Evolutionary conservation across 2,113 vertebrate genomes (phyloP).

Genomic region (Pygoscelis antarcticus): DNA sequence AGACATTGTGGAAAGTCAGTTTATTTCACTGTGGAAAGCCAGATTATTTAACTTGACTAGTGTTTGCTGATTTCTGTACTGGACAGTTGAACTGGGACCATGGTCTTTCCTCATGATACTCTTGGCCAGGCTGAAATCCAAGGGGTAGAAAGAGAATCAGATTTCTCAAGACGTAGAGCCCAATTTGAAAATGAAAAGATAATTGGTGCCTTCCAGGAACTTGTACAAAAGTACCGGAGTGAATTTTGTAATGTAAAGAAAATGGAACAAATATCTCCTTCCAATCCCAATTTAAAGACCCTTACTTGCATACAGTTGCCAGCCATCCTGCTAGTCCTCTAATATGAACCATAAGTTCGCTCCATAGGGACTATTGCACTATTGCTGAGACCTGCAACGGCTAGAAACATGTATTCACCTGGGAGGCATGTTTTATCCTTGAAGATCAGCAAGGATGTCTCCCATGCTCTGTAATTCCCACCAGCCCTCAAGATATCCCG

Average conservation of each 20-base stretch:
- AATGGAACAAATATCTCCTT: background rate
- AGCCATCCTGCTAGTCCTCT: background rate
- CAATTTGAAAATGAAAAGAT: background rate
- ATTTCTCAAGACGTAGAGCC: background rate
- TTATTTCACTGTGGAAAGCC: background rate
- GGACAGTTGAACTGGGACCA: background rate
- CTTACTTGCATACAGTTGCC: background rate
- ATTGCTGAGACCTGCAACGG: background rate
- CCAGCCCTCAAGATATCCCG: background rate
- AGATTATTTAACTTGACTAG: background rate
- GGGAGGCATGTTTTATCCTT: background rate
- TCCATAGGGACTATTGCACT: background rate
- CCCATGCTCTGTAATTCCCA: background rate
- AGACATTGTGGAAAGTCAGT: background rate
- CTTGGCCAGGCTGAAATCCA: background rate
- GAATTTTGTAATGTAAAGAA: background rate
- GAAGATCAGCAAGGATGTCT: background rate
- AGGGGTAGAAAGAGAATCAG: background rate
- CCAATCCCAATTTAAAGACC: background rate
- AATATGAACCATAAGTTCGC: background rate
- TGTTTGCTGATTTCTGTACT: background rate
- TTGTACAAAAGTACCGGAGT: background rate
- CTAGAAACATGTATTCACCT: background rate
- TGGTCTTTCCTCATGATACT: background rate
- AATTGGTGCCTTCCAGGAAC: background rate